A percentile compares a stretch with the other conserved stretches of the same genome.
These are phyloP conservation scores for Oreochromis tanganicae DNA, from an alignment of 2,113 vertebrate species.

Conservation along the genomic window DNA sequence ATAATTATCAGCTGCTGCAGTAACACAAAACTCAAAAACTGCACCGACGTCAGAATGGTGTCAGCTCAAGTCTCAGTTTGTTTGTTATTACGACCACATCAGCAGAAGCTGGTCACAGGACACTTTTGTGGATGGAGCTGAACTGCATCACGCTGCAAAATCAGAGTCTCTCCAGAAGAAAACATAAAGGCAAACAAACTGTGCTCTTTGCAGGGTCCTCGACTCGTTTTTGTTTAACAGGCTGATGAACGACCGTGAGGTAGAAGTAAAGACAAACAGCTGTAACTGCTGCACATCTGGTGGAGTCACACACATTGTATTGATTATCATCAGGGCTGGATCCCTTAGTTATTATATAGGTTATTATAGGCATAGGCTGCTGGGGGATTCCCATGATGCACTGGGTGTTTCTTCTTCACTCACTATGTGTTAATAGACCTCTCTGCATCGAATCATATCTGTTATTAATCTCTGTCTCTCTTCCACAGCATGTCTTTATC, in stretches of 20 bases:
- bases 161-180: accelerated
- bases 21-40: neutral
- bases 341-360: accelerated
- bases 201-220: neutral
- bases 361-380: neutral
- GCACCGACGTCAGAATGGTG: neutral
- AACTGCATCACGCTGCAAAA: neutral
- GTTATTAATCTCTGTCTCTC: neutral
- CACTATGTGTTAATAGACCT: accelerated
- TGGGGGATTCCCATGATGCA: neutral
- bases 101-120: neutral
- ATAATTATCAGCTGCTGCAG: neutral
- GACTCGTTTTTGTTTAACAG: accelerated
- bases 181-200: accelerated
- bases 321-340: neutral
- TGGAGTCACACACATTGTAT: neutral
- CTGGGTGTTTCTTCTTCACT: neutral
- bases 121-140: neutral
- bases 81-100: neutral
- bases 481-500: neutral
- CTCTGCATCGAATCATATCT: accelerated
- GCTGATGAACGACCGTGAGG: neutral
- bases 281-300: neutral
- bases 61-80: neutral
- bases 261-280: neutral